Evolutionary conservation across 2,113 vertebrate species (phyloP).

Genomic region (Elachura formosa): DNA sequence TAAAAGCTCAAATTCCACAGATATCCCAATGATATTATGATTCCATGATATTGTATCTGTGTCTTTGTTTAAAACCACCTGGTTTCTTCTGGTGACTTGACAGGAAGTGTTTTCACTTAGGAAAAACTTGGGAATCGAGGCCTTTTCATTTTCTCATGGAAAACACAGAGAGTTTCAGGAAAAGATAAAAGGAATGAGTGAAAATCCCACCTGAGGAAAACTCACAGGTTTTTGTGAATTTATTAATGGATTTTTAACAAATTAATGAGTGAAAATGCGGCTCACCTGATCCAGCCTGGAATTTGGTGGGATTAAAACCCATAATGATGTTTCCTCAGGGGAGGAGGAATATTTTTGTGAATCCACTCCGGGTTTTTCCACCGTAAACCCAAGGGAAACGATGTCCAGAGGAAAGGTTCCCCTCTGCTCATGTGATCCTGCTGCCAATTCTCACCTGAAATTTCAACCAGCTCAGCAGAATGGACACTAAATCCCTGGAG

Average conservation of each 20-base stretch:
- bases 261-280: neutral
- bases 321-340: accelerated
- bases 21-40: neutral
- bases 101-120: neutral
- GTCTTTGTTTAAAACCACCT: neutral
- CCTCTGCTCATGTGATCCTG: neutral
- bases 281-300: neutral
- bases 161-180: neutral
- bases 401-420: neutral
- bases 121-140: neutral
- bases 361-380: neutral
- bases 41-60: neutral
- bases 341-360: neutral
- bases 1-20: neutral
- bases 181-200: neutral
- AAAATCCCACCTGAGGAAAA: neutral
- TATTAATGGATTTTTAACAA: neutral
- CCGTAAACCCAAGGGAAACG: neutral
- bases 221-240: neutral
- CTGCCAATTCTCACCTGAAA: neutral
- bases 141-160: neutral
- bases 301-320: neutral
- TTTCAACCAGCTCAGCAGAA: neutral
- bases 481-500: accelerated
- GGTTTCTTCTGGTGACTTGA: neutral